phyloP scores from a whole-genome alignment of 2,797 vertebrate genomes.

The Poliocrania exsul region DNA sequence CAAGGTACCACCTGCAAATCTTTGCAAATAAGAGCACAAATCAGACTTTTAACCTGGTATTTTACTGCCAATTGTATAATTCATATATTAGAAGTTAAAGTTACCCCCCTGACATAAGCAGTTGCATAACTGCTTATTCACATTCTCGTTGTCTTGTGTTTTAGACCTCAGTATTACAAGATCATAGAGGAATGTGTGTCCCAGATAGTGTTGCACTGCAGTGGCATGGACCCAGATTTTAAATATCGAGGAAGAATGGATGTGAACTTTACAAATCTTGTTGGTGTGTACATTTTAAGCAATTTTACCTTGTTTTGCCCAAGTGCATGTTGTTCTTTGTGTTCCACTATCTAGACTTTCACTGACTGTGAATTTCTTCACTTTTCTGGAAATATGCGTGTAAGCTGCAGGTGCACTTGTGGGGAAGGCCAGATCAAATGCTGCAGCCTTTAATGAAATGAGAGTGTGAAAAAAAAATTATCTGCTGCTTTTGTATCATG shows the following conservation, averaged over 20 bases:
- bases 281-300: slow-evolving; percentile 81
- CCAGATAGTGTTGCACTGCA: slow-evolving; percentile 94
- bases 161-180: slow-evolving; percentile 97
- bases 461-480: background rate
- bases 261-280: slow-evolving; percentile 90
- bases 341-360: background rate
- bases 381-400: background rate
- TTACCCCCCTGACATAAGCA: rapidly evolving
- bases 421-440: background rate
- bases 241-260: slow-evolving; percentile 91
- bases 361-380: background rate
- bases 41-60: background rate
- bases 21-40: background rate
- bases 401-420: background rate
- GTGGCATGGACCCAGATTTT: slow-evolving; percentile 95
- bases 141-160: background rate
- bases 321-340: background rate
- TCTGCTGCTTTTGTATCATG: background rate
- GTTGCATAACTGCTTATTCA: background rate
- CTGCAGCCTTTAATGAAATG: background rate
- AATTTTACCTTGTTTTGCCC: background rate
- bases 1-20: background rate
- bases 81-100: background rate
- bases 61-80: background rate
- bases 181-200: slow-evolving; percentile 96